These are phyloP conservation scores for Trissolcus brochymenae DNA, from an alignment of 2,888 invertebrate genomes.

Conservation along the genomic window DNA sequence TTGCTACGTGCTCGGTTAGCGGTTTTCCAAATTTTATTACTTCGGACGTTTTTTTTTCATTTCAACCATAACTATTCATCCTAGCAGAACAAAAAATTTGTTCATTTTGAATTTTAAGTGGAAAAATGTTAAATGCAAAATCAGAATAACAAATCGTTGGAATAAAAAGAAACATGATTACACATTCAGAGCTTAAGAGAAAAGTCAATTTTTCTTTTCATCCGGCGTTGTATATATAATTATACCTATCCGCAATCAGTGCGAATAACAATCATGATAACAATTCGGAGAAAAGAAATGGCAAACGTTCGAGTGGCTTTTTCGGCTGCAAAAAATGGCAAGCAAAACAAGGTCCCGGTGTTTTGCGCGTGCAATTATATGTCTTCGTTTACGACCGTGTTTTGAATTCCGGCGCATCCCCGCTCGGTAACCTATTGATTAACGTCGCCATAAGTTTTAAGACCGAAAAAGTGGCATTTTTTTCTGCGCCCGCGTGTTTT, in stretches of 20 bases:
- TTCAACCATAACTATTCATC: neutral
- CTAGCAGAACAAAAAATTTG: too few relatives aligned
- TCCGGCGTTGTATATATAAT: neutral
- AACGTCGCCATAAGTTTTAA: slow-evolving; percentile 33
- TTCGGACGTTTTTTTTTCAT: neutral
- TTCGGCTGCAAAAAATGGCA: slow-evolving; percentile 7
- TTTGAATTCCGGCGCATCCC: slow-evolving; percentile 24
- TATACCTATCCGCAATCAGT: neutral
- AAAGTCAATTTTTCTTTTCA: too few relatives aligned
- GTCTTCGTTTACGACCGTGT: slow-evolving; percentile 20
- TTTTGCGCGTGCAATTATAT: slow-evolving; percentile 24
- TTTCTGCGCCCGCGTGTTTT: slow-evolving; percentile 13
- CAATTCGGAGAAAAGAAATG: slow-evolving; percentile 4
- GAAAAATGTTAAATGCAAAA: too few relatives aligned
- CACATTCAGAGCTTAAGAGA: too few relatives aligned
- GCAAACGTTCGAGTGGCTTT: slow-evolving; percentile 6
- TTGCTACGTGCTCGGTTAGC: slow-evolving; percentile 31
- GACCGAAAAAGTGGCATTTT: slow-evolving; percentile 27
- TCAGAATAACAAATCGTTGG: too few relatives aligned
- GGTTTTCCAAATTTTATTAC: slow-evolving; percentile 10
- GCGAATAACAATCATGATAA: neutral
- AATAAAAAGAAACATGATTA: too few relatives aligned
- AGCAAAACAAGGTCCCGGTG: slow-evolving; percentile 3
- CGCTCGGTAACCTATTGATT: slow-evolving; percentile 12
- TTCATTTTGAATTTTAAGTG: too few relatives aligned